A percentile compares a stretch with the other conserved stretches of the same genome.
Evolutionary conservation across 1,140 invertebrate genomes (phyloP).

Genomic region (Penaeus japonicus): DNA sequence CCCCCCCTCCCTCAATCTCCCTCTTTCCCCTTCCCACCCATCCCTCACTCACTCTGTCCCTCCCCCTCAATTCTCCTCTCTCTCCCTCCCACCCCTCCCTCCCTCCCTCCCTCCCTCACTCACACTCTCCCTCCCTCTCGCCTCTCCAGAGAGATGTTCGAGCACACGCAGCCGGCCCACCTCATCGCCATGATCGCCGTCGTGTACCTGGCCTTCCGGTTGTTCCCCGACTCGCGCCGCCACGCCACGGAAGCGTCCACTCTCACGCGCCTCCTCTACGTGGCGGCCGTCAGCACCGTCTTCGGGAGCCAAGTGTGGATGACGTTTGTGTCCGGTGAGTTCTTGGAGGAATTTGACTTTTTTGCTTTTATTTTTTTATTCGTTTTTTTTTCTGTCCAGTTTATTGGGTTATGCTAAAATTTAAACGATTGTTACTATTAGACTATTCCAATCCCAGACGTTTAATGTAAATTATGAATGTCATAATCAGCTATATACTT

Average conservation of each 20-base stretch:
- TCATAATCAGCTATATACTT: too few species aligned
- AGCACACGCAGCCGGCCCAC: slow-evolving; percentile 77
- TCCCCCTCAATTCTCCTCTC: too few species aligned
- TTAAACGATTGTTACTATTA: too few species aligned
- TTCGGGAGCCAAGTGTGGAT: slow-evolving; percentile 88
- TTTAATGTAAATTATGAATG: too few species aligned
- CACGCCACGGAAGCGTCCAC: slow-evolving; percentile 64
- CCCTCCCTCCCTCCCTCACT: too few species aligned
- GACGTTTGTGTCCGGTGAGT: slow-evolving; percentile 83
- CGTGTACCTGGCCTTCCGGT: slow-evolving; percentile 70
- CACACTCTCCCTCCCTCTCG: not conserved
- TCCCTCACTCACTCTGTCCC: too few species aligned
- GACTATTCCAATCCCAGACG: too few species aligned
- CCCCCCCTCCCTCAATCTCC: too few species aligned
- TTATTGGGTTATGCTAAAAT: too few species aligned
- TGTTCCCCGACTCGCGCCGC: slow-evolving; percentile 66
- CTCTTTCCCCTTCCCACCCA: too few species aligned
- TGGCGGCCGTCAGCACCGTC: slow-evolving; percentile 77
- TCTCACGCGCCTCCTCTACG: slow-evolving; percentile 70
- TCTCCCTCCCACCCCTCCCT: too few species aligned
- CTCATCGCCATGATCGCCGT: slow-evolving; percentile 74
- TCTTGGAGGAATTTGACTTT: not conserved
- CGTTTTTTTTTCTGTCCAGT: not conserved
- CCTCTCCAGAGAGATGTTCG: slow-evolving; percentile 30
- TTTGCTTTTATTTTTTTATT: not conserved